phyloP scores from a whole-genome alignment of 1,140 invertebrate genomes.

The Drosophila kanapiae region DNA sequence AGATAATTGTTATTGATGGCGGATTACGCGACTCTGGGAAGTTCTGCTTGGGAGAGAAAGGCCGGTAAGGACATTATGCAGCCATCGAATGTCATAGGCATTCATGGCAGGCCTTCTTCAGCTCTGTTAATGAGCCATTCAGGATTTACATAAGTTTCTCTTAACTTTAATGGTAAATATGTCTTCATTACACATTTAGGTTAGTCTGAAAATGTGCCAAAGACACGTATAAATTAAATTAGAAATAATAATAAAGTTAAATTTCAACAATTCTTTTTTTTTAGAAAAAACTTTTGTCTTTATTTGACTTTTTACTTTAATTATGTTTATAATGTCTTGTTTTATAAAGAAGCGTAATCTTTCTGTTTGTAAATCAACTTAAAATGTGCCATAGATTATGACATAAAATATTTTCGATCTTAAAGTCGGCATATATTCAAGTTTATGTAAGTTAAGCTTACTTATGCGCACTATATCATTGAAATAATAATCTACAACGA shows the following conservation, averaged over 20 bases:
- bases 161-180: conserved; percentile 13
- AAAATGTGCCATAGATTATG: neutral
- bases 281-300: no score
- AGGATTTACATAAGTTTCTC: neutral
- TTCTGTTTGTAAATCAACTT: neutral
- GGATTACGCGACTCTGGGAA: conserved; percentile 49
- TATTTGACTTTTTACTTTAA: no score
- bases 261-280: no score
- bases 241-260: no score
- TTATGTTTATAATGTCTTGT: no score
- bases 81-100: conserved; percentile 15
- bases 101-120: conserved; percentile 4
- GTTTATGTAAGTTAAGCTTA: neutral
- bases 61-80: neutral
- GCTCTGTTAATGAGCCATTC: conserved; percentile 18
- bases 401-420: neutral
- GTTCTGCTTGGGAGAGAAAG: neutral
- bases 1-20: conserved; percentile 80
- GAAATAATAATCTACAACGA: neutral
- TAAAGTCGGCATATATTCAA: neutral
- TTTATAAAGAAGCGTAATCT: neutral
- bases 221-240: neutral
- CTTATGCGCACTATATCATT: neutral
- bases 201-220: neutral
- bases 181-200: neutral